These are phyloP conservation scores for Drosophila grimshawi DNA, from an alignment of 1,140 invertebrate species.

Conservation along the genomic window DNA sequence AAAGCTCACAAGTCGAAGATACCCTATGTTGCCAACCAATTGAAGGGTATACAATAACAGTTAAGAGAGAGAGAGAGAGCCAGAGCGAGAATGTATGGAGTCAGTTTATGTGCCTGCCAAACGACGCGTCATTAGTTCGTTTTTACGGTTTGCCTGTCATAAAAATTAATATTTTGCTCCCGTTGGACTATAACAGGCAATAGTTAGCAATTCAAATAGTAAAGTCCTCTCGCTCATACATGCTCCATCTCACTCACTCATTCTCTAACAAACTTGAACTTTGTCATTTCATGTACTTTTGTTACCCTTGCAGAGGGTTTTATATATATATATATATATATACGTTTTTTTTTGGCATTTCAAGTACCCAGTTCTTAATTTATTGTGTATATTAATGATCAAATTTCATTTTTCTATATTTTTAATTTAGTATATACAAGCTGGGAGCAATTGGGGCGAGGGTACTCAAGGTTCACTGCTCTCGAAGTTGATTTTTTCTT, in stretches of 20 bases:
- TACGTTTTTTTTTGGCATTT: too few relatives aligned
- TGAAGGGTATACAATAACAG: background rate
- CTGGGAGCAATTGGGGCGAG: background rate
- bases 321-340: too few relatives aligned
- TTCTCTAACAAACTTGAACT: background rate
- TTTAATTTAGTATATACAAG: background rate
- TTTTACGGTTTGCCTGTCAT: constrained; percentile 60
- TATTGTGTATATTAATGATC: too few relatives aligned
- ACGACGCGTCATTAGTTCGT: constrained; percentile 58
- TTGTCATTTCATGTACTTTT: background rate
- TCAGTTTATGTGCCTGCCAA: constrained; percentile 48
- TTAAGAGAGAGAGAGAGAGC: background rate
- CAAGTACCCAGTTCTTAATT: too few relatives aligned
- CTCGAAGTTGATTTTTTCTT: background rate
- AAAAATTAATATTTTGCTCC: constrained; percentile 49
- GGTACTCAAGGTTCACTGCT: background rate
- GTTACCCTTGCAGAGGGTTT: background rate
- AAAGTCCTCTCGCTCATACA: background rate
- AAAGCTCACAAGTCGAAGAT: too few relatives aligned
- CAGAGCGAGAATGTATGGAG: background rate
- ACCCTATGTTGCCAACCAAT: too few relatives aligned
- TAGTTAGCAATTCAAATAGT: constrained; percentile 30
- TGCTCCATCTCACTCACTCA: background rate
- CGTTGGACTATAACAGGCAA: constrained; percentile 27
- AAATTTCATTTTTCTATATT: too few relatives aligned